phyloP scores from a whole-genome alignment of 1,140 invertebrate genomes.

The Lanistes nyassanus region DNA sequence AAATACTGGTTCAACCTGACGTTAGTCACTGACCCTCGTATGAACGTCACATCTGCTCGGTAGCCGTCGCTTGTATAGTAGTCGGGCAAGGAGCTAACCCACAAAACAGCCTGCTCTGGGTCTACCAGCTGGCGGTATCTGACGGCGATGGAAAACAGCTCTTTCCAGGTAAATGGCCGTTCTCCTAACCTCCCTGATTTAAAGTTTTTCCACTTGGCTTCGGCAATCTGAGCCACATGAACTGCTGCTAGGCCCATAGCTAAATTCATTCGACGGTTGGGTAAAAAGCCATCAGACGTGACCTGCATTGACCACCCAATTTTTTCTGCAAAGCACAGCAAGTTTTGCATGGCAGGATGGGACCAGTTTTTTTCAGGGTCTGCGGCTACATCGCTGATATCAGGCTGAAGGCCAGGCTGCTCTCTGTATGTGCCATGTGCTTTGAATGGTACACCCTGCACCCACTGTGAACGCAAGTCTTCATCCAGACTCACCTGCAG shows the following conservation, averaged over 20 bases:
- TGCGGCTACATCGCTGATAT: slow-evolving; percentile 47
- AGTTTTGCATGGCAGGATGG: slow-evolving; percentile 37
- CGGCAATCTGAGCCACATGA: slow-evolving; percentile 59
- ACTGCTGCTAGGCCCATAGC: slow-evolving; percentile 61
- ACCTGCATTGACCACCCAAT: slow-evolving; percentile 57
- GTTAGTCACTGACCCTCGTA: slow-evolving; percentile 57
- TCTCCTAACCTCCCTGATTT: slow-evolving; percentile 3
- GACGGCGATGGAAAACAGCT: slow-evolving; percentile 57
- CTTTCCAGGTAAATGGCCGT: slow-evolving; percentile 46
- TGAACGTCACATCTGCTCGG: slow-evolving; percentile 54
- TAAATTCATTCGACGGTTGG: slow-evolving; percentile 54
- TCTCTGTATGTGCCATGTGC: slow-evolving; percentile 48
- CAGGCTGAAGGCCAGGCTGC: slow-evolving; percentile 58
- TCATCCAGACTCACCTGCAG: slow-evolving; percentile 21
- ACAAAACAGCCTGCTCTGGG: slow-evolving; percentile 58
- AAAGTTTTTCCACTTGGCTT: slow-evolving; percentile 32
- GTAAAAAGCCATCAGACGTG: slow-evolving; percentile 53
- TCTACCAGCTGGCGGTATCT: slow-evolving; percentile 55
- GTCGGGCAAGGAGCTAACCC: slow-evolving; percentile 56
- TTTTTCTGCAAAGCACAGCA: slow-evolving; percentile 57
- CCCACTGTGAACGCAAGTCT: slow-evolving; percentile 6
- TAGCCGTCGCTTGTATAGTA: slow-evolving; percentile 47
- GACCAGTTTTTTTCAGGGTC: slow-evolving; percentile 30
- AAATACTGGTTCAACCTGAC: slow-evolving; percentile 56
- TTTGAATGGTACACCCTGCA: slow-evolving; percentile 14